Percentiles rank a stretch among this genome's conserved stretches.
Evolutionary conservation across 1,140 invertebrate genomes (phyloP).

Genomic region (Sitodiplosis mosellana): DNA sequence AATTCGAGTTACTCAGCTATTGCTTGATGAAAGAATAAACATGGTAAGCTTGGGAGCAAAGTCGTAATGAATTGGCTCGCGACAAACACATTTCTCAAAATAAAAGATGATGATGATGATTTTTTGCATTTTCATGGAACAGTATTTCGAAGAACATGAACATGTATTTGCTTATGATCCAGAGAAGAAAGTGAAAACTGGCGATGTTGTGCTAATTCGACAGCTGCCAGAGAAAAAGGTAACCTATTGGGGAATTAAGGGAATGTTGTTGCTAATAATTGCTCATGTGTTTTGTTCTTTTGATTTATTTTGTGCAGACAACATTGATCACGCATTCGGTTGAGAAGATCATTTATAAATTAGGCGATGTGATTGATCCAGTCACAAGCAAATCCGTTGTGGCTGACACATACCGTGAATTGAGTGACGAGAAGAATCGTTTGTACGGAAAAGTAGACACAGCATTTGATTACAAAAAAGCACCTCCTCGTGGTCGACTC

Average conservation of each 20-base stretch:
- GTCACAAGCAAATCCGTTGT: constrained; percentile 62
- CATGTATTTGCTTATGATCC: constrained; percentile 60
- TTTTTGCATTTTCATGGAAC: constrained; percentile 23
- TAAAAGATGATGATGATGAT: too few relatives aligned
- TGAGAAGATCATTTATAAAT: constrained; percentile 56
- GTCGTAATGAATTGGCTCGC: background rate
- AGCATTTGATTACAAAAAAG: constrained; percentile 56
- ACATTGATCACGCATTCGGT: constrained; percentile 60
- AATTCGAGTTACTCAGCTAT: constrained; percentile 47
- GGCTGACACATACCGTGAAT: constrained; percentile 48
- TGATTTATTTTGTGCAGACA: constrained; percentile 48
- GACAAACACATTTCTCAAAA: too few relatives aligned
- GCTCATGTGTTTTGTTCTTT: constrained; percentile 32
- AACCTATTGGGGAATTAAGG: background rate
- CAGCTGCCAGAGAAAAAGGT: background rate
- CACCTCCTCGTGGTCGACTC: constrained; percentile 56
- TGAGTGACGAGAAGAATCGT: constrained; percentile 44
- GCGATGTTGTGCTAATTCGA: constrained; percentile 48
- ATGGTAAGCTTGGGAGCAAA: constrained; percentile 47
- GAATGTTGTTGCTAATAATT: background rate
- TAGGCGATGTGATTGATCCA: constrained; percentile 67
- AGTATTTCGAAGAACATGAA: constrained; percentile 60
- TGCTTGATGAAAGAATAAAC: constrained; percentile 43
- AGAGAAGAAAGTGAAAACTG: constrained; percentile 51
- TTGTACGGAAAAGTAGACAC: constrained; percentile 47